These are phyloP conservation scores for Platyura marginata DNA, from an alignment of 1,140 invertebrate species.

Conservation along the genomic window DNA sequence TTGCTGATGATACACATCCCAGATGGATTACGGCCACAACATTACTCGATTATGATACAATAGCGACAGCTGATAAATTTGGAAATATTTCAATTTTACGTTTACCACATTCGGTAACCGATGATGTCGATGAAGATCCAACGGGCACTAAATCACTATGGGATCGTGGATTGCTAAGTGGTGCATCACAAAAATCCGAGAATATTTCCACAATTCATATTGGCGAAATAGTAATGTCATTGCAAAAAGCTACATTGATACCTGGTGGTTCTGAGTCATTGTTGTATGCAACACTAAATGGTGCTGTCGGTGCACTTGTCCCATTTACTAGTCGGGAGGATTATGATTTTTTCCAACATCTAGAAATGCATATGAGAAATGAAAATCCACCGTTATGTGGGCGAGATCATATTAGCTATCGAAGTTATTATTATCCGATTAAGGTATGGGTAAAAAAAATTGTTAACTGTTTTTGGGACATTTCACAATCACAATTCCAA, in stretches of 20 bases:
- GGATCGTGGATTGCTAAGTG: slow-evolving; percentile 92
- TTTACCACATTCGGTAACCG: slow-evolving; percentile 73
- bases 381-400: slow-evolving; percentile 94
- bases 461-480: too few relatives aligned
- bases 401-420: slow-evolving; percentile 89
- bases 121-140: slow-evolving; percentile 98
- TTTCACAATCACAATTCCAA: too few relatives aligned
- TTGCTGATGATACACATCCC: slow-evolving; percentile 95
- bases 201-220: slow-evolving; percentile 83
- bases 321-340: slow-evolving; percentile 98
- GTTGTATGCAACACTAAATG: slow-evolving; percentile 90
- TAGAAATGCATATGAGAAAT: slow-evolving; percentile 99
- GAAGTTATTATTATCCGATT: slow-evolving; percentile 95
- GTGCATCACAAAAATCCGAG: slow-evolving; percentile 95
- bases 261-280: slow-evolving; percentile 92
- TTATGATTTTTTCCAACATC: slow-evolving; percentile 96
- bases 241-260: slow-evolving; percentile 90
- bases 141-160: slow-evolving; percentile 96
- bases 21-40: slow-evolving; percentile 86
- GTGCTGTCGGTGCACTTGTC: slow-evolving; percentile 87
- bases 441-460: too few relatives aligned
- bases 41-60: slow-evolving; percentile 92
- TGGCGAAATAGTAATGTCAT: slow-evolving; percentile 81
- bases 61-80: slow-evolving; percentile 95
- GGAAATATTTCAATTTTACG: slow-evolving; percentile 90